These are phyloP conservation scores for Esperia sulphurella DNA, from an alignment of 2,888 invertebrate species.

Conservation along the genomic window DNA sequence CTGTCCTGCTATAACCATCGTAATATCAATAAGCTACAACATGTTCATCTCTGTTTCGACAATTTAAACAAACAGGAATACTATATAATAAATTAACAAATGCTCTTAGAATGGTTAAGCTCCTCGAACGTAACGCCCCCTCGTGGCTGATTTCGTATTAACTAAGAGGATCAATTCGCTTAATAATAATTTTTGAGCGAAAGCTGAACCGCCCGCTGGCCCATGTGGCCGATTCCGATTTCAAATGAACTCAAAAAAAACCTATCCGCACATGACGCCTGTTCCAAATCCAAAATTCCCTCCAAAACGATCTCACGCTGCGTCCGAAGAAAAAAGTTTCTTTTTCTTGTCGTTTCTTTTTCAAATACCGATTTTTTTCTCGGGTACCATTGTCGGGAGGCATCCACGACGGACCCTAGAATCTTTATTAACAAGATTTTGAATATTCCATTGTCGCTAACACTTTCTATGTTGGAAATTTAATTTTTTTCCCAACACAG, in stretches of 20 bases:
- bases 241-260: conserved; percentile 34
- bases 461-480: conserved; percentile 75
- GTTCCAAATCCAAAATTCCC: conserved; percentile 69
- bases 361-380: conserved; percentile 53
- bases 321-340: conserved; percentile 51
- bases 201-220: conserved; percentile 31
- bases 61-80: conserved; percentile 33
- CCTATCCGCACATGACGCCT: conserved; percentile 65
- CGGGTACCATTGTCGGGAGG: conserved; percentile 39
- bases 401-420: conserved; percentile 50
- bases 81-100: conserved; percentile 38
- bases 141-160: conserved; percentile 49
- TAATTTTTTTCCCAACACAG: conserved; percentile 52
- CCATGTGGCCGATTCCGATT: conserved; percentile 48
- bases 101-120: conserved; percentile 32
- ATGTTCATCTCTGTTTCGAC: no score
- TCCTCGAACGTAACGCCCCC: conserved; percentile 42
- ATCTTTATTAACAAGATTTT: conserved; percentile 78
- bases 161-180: conserved; percentile 33
- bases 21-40: no score
- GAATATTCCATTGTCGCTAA: conserved; percentile 77
- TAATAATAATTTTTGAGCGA: conserved; percentile 53
- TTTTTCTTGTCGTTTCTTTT: conserved; percentile 52
- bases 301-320: conserved; percentile 77
- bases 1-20: no score